Evolutionary conservation across 2,113 vertebrate genomes (phyloP).

Genomic region (Picathartes gymnocephalus): DNA sequence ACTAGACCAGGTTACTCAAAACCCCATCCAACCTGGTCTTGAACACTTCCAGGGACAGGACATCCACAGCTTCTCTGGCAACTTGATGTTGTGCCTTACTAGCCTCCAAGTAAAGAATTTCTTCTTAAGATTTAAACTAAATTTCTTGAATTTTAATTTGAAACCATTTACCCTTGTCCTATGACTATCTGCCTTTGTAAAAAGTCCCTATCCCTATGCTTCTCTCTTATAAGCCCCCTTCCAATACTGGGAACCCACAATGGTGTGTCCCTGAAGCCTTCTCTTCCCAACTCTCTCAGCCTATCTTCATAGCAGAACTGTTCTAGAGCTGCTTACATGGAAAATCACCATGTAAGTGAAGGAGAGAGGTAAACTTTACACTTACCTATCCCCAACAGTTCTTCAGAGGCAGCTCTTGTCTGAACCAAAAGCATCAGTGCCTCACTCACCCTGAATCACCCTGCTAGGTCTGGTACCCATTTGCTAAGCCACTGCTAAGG

Average conservation of each 20-base stretch:
- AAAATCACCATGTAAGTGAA: neutral
- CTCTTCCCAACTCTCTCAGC: neutral
- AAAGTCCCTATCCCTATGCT: neutral
- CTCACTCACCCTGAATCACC: neutral
- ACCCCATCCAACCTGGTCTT: neutral
- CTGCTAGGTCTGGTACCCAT: neutral
- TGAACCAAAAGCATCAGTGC: neutral
- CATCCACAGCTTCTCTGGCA: neutral
- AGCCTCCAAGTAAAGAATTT: neutral
- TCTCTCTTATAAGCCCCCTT: neutral
- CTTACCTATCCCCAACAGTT: fast-evolving
- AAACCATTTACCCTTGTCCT: neutral
- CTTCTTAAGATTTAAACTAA: neutral
- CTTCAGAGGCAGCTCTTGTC: neutral
- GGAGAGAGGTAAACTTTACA: neutral
- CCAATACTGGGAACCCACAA: neutral
- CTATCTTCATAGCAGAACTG: neutral
- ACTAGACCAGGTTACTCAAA: neutral
- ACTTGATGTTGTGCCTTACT: neutral
- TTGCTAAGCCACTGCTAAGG: neutral
- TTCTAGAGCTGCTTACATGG: neutral
- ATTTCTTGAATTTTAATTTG: neutral
- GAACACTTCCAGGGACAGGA: neutral
- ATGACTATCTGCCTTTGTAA: neutral
- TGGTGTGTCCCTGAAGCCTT: neutral